Conservation (phyloP, 2,888 invertebrate species). For the Vanessa cardui region DNA sequence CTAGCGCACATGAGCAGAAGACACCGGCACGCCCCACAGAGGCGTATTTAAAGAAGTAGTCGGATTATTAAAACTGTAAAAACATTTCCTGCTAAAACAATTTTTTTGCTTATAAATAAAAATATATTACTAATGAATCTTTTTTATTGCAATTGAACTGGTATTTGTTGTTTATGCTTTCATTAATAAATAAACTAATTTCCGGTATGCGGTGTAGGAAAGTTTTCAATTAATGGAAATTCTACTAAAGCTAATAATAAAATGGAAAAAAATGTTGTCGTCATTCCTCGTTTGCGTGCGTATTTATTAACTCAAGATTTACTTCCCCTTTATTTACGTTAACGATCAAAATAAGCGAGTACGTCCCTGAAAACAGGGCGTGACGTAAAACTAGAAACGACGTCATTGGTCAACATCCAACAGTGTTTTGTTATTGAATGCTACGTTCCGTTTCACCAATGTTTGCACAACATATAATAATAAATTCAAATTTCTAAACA, state of each 20-base stretch:
- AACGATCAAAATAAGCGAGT: slow-evolving; percentile 68
- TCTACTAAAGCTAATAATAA: slow-evolving; percentile 15
- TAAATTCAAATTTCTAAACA: background rate
- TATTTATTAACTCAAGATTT: slow-evolving; percentile 50
- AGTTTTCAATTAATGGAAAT: slow-evolving; percentile 2
- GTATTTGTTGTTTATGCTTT: no score
- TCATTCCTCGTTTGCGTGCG: slow-evolving; percentile 11
- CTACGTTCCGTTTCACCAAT: slow-evolving; percentile 59
- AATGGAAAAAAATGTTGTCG: slow-evolving; percentile 16
- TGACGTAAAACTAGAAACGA: slow-evolving; percentile 70
- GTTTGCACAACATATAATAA: background rate
- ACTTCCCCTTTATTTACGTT: slow-evolving; percentile 59
- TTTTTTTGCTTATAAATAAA: background rate
- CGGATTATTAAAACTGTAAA: background rate
- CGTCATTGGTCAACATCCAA: slow-evolving; percentile 68
- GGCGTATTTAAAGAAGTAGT: slow-evolving; percentile 41
- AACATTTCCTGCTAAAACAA: background rate
- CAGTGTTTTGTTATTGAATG: slow-evolving; percentile 38
- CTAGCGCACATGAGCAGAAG: slow-evolving; percentile 70
- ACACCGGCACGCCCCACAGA: slow-evolving; percentile 40
- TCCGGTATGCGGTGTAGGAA: background rate
- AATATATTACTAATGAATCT: no score
- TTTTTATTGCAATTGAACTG: background rate
- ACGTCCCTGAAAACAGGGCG: slow-evolving; percentile 77
- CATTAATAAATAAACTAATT: background rate